Evolutionary conservation across 2,113 vertebrate genomes (phyloP).

Genomic region (Falco punctatus): DNA sequence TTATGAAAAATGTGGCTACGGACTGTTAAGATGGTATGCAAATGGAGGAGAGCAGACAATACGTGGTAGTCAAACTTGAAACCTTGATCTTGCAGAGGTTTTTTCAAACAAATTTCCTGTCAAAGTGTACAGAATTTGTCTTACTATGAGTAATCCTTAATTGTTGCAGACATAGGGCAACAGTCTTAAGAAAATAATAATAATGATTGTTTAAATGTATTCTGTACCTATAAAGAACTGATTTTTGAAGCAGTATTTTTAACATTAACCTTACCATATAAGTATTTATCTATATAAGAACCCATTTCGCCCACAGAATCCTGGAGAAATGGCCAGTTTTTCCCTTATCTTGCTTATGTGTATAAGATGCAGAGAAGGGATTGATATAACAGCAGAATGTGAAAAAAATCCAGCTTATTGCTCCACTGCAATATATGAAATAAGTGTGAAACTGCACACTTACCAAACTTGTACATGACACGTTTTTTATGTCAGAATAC

Average conservation of each 20-base stretch:
- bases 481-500: not conserved
- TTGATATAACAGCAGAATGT: not conserved
- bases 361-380: not conserved
- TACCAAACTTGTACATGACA: not conserved
- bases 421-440: not conserved
- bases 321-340: constrained; percentile 5
- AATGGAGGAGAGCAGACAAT: not conserved
- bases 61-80: fast-evolving
- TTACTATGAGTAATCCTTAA: not conserved
- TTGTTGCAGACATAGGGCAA: not conserved
- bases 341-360: not conserved
- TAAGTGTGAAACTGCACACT: not conserved
- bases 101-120: not conserved
- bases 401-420: not conserved
- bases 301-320: not conserved
- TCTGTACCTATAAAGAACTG: not conserved
- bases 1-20: not conserved
- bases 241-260: not conserved
- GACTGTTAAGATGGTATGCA: not conserved
- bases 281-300: not conserved
- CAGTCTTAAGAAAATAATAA: not conserved
- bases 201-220: not conserved
- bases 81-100: not conserved
- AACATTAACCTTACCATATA: no score
- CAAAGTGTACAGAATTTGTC: not conserved